Base-by-base conservation (phyloP, 2,888 invertebrate species). In the Lysandra bellargus region DNA sequence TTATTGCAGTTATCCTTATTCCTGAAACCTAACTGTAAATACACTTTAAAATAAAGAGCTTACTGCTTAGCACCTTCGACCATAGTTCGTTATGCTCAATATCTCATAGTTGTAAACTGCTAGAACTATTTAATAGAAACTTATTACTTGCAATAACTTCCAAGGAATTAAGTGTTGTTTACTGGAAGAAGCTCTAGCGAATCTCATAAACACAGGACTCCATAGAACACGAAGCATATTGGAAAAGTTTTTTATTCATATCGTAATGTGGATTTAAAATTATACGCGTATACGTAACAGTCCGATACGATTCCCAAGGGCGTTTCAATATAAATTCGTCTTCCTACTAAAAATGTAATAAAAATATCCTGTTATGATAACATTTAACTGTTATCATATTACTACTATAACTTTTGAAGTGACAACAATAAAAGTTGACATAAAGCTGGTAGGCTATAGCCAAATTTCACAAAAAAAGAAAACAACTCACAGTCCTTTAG, bases 81-180 rank as follows among this genome's bases (percentile, higher is more conserved):
- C 49, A 12, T 12, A 49, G 49, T 49, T 49, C 9, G 49, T 12
- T 49, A 49, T 49, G 12, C 49, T 49, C 9, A 49, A 57, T 73
- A 40, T 23, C n/a, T 40, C 73, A 74, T 64, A 78, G 75, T 73
- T 78, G 49, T 73, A 44, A 78, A 60, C 40, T 69, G 33, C 14
- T 30, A 12, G 49, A 80, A 74, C 14, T 78, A 75, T 69, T 78
- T 64, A 60, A 61, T 69, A 69, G 33, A 69, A 69, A 37, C 69
- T 69, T 69, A 69, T 37, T 69, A 69, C 69, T 69, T 5, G 69
- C 33, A 14, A 33, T 37, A 69, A 69, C 69, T 69, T 69, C 14
- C 69, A 17, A 69, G 49, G 44, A 12, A 75, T 53, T 76, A 76
- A 76, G 49, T 33, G 57, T 76, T 30, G 57, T 76, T 76, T 76